These are phyloP conservation scores for Ptilonorhynchus violaceus DNA, from an alignment of 2,113 vertebrate species.

Conservation along the genomic window DNA sequence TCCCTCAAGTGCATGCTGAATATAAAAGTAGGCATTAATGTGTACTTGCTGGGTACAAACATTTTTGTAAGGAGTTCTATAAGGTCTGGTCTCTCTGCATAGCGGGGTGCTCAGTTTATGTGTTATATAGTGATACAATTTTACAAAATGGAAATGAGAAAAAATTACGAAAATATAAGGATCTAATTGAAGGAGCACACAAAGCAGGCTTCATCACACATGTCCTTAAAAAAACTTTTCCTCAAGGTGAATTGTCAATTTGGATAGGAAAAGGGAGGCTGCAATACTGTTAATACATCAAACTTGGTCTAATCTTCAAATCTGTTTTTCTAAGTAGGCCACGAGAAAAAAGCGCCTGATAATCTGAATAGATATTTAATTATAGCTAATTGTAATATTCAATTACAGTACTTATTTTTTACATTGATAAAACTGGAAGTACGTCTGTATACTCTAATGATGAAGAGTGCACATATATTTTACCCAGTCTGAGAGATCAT, in stretches of 20 bases:
- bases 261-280: neutral
- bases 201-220: neutral
- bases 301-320: neutral
- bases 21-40: neutral
- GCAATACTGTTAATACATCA: neutral
- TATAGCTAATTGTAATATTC: neutral
- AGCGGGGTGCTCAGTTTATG: neutral
- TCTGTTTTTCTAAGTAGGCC: neutral
- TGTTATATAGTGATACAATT: neutral
- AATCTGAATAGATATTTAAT: neutral
- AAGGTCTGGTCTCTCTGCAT: neutral
- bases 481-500: neutral
- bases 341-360: neutral
- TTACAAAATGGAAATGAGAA: neutral
- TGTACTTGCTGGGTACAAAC: neutral
- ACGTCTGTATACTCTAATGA: neutral
- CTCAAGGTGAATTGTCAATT: neutral
- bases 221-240: neutral
- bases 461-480: rapidly evolving
- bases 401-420: neutral
- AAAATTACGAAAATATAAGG: neutral
- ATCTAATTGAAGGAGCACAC: neutral
- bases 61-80: neutral
- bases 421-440: neutral
- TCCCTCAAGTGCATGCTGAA: neutral